phyloP scores from a whole-genome alignment of 92 coral and sea anemone genomes.

The Epizoanthus ramosus region DNA sequence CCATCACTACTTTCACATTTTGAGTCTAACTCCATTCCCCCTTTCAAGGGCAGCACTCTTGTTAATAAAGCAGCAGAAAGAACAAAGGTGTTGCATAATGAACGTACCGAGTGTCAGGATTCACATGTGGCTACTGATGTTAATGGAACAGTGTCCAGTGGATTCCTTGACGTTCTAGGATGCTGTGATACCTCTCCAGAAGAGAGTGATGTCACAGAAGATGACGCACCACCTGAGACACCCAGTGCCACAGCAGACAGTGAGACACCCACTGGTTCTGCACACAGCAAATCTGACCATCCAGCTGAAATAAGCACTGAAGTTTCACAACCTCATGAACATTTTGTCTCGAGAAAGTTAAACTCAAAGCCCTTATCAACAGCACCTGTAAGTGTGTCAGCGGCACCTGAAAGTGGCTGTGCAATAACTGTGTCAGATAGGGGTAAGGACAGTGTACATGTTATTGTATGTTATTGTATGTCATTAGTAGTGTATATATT shows the following conservation, averaged over 20 bases:
- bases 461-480: not conserved
- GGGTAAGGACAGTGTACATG: not conserved
- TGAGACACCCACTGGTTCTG: not conserved
- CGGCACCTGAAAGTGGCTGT: not conserved
- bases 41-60: not conserved
- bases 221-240: not conserved
- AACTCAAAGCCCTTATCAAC: not conserved
- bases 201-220: conserved; percentile 36
- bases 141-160: no score
- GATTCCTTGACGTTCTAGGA: not conserved
- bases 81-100: not conserved
- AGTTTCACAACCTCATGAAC: not conserved
- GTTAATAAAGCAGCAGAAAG: not conserved
- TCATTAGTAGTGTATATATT: no score
- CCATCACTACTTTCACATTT: conserved; percentile 20
- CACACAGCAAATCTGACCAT: not conserved
- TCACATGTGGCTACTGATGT: not conserved
- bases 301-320: not conserved
- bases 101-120: conserved; percentile 2
- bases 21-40: not conserved
- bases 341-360: not conserved
- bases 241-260: not conserved
- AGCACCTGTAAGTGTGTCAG: not conserved
- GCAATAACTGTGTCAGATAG: not conserved
- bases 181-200: not conserved